Evolutionary conservation across 2,797 vertebrate species (phyloP), one percentile per base, ranked within the genome.

Genomic region (Coilia nasus): DNA sequence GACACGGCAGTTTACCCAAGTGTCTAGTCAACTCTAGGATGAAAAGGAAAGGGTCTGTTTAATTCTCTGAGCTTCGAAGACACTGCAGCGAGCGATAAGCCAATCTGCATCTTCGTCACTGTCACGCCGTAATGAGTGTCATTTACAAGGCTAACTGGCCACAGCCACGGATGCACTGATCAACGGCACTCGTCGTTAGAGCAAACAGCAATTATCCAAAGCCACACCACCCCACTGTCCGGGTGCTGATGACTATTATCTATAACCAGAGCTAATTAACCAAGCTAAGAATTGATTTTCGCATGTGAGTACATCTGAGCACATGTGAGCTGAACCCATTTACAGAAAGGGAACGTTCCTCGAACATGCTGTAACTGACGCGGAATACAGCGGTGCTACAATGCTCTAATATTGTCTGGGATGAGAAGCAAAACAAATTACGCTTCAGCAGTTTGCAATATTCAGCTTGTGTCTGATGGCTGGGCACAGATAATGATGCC

Each of bases 101-200:
- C 81, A 87, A 89, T 88, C 86, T 86, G 46, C 88, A 87, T 86
- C 87, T 93, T 93, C 87, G 87, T 94, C 91, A 92, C 88, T 91
- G 90, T 92, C 91, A 89, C 81, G 46, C 60, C 10, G 87, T 93
- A 93, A 93, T 91, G 90, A 92, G 89, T 81, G 78, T 86, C 83
- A 86, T 88, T 85, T 80, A 88, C 75, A 88, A 84, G 90, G 88
- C 82, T 83, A 85, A 57, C 84, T 60, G 78, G 87, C 86, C 87
- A 81, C 50, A 25, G 81, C 78, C 80, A 82, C 81, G 84, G 67
- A 50, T 86, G 87, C 87, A 87, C 83, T 75, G 86, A 90, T 91
- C 89, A 87, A 62, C 83, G 62, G 82, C 88, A 82, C 85, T 56
- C 47, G 85, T 41, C 87, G 81, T 60, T 71, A 62, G 59, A 15